phyloP scores from a whole-genome alignment of 1,140 invertebrate genomes.

The Calliopsis andreniformis region DNA sequence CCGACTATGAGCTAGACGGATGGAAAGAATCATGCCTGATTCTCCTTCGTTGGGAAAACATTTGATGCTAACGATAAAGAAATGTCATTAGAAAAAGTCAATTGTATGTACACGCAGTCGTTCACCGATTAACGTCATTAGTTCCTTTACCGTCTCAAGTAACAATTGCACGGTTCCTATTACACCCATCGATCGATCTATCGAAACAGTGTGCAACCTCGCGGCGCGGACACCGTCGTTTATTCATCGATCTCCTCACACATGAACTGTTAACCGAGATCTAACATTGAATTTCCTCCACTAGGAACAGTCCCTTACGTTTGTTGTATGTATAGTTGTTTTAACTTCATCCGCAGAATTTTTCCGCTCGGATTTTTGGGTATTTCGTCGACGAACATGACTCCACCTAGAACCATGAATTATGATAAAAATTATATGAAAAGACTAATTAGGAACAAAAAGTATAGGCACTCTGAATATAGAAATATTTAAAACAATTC shows the following conservation, averaged over 20 bases:
- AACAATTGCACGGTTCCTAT: not conserved
- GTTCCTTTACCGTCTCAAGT: not conserved
- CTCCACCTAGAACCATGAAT: slow-evolving; percentile 76
- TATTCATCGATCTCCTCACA: not conserved
- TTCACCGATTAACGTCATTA: not conserved
- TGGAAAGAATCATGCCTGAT: not conserved
- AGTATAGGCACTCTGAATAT: no score
- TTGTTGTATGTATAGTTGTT: slow-evolving; percentile 56
- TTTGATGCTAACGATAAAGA: not conserved
- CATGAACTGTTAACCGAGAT: not conserved
- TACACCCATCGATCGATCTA: not conserved
- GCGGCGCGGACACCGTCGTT: not conserved
- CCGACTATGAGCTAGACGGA: no score
- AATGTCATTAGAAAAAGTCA: not conserved
- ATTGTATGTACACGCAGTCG: no score
- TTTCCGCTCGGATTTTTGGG: slow-evolving; percentile 87
- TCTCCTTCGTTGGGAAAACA: not conserved
- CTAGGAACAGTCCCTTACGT: not conserved
- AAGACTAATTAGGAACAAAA: no score
- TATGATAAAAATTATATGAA: not conserved
- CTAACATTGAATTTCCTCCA: not conserved
- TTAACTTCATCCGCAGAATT: slow-evolving; percentile 83
- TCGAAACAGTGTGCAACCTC: not conserved
- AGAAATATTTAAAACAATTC: no score
- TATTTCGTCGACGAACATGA: slow-evolving; percentile 82